These are phyloP conservation scores for Centruroides sculpturatus DNA, from an alignment of 1,140 invertebrate species.

Conservation along the genomic window DNA sequence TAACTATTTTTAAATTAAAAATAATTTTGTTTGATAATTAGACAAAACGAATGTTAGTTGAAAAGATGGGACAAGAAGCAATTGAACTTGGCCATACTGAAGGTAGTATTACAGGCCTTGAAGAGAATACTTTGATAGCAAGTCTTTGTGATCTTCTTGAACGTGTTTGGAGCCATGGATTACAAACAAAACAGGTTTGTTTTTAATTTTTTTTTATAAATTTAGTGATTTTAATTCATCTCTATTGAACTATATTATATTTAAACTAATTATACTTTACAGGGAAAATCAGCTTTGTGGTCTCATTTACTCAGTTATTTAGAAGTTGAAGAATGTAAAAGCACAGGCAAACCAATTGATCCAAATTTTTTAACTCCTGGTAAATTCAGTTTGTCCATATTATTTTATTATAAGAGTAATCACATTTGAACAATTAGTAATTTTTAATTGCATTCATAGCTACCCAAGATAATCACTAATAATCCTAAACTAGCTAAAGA, in stretches of 20 bases:
- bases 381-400: slow-evolving; percentile 29
- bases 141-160: slow-evolving; percentile 94
- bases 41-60: slow-evolving; percentile 94
- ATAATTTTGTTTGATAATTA: slow-evolving; percentile 30
- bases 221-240: too few relatives aligned
- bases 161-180: slow-evolving; percentile 92
- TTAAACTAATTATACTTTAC: not conserved
- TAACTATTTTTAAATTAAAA: too few relatives aligned
- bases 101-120: slow-evolving; percentile 49
- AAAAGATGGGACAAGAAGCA: slow-evolving; percentile 94
- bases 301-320: slow-evolving; percentile 79
- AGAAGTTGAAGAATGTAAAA: slow-evolving; percentile 66
- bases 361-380: slow-evolving; percentile 68
- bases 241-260: too few relatives aligned
- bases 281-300: slow-evolving; percentile 88
- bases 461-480: too few relatives aligned
- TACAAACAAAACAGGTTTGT: slow-evolving; percentile 76
- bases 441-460: too few relatives aligned
- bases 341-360: slow-evolving; percentile 53
- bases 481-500: too few relatives aligned
- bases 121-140: slow-evolving; percentile 95
- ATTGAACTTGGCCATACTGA: slow-evolving; percentile 60
- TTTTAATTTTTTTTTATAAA: too few relatives aligned
- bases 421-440: too few relatives aligned
- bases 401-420: too few relatives aligned